Conservation (phyloP, 1,140 invertebrate species). For the Berghia stephanieae region DNA sequence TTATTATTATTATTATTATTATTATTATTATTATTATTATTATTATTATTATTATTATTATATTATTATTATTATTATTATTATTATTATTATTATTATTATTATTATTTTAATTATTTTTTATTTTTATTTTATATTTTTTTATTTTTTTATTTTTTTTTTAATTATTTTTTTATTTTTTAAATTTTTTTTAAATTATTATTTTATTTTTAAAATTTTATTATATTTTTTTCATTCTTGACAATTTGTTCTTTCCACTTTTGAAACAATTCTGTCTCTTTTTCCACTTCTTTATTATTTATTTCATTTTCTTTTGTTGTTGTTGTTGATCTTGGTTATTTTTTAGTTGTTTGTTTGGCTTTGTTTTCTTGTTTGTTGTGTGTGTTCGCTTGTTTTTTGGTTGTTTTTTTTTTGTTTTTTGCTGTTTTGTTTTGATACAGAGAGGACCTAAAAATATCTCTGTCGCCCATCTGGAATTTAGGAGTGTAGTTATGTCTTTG, state of each 20-base stretch:
- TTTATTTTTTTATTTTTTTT: neutral
- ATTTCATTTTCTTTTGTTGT: no score
- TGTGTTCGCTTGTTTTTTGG: no score
- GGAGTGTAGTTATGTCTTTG: no score
- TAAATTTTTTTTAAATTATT: neutral
- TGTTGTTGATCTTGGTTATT: no score
- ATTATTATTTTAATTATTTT: neutral
- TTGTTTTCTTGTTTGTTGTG: no score
- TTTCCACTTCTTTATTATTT: no score
- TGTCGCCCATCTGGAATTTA: no score
- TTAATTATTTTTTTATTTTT: neutral
- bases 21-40: neutral
- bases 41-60: neutral
- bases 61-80: neutral
- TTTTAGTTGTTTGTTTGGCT: no score
- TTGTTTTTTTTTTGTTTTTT: no score
- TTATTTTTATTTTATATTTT: neutral
- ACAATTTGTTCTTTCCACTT: neutral
- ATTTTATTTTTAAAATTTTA: neutral
- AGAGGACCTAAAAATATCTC: no score
- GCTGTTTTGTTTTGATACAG: no score
- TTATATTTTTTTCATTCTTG: constrained; percentile 1
- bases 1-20: neutral
- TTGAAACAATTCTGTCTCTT: no score
- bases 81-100: neutral